Base-by-base conservation (phyloP, 1,140 invertebrate species). In the Tetragnatha versicolor region DNA sequence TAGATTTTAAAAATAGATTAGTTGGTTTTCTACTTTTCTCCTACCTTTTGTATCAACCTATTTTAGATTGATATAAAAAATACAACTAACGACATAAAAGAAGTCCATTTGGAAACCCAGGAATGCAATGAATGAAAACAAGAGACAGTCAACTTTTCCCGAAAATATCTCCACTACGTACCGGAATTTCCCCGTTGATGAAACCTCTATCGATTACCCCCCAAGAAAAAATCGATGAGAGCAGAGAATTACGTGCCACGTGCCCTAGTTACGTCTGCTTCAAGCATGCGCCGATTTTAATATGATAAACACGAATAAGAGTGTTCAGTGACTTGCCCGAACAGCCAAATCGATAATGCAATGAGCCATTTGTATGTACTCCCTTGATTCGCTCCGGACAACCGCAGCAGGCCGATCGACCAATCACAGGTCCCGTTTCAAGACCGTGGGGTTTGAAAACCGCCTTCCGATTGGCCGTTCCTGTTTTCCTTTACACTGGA, bases 271-370 rank as follows among this genome's bases (percentile, higher is more conserved):
- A 76, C 73, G 60, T 5, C 27, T 3, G 12, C 1, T 25, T 9
- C 2, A 42, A 55, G 73, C 73, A 76, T 76, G 73, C 73, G 73
- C 31, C 20, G 60, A 65, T 47, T 65, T 65, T 66, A 76, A 63
- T 61, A 75, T 65, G 60, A 65, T 76, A 76, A 76, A 76, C 73
- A 76, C 47, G 60, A 31, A 53, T 25, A 53, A 42, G 47, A 53
- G 37, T 65, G 73, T 65, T 76, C 73, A 76, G 55, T 65, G 73
- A 61, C 66, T 66, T 75, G 39, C 55, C n/a, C 66, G 70, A 73
- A 73, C 55, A 60, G 39, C 55, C 31, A 39, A 60, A 76, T 76
- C 73, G 73, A 76, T 76, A 76, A 76, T 76, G 73, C 73, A 76
- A 76, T 76, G 73, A 76, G 53, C 60, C 73, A 39, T 76, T 65